A percentile compares a stretch with the other conserved stretches of the same genome.
Conservation (phyloP, 2,113 vertebrate genomes). For the Urocitellus parryii region DNA sequence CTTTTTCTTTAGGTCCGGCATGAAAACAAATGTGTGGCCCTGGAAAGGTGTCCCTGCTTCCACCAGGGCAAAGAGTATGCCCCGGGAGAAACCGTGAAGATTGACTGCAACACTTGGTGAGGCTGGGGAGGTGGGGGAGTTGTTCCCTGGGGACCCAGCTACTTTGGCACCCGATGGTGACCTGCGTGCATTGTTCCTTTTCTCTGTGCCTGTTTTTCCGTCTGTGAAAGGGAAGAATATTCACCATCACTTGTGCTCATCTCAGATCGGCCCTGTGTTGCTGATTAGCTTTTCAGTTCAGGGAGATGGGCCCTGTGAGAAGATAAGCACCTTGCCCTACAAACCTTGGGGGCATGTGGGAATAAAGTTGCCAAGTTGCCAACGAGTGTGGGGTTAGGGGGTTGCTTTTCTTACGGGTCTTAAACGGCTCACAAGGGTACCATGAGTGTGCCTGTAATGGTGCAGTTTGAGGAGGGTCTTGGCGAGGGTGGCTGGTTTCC, state of each 20-base stretch:
- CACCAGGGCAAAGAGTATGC: constrained; percentile 93
- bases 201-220: neutral
- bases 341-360: no score
- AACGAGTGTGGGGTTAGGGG: neutral
- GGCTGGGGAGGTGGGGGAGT: neutral
- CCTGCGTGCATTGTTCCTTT: neutral
- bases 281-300: neutral
- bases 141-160: neutral
- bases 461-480: neutral
- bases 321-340: accelerated
- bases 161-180: accelerated
- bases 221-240: neutral
- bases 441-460: neutral
- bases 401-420: neutral
- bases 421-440: no score
- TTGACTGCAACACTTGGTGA: constrained; percentile 97
- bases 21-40: constrained; percentile 90
- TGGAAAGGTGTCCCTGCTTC: constrained; percentile 95
- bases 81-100: constrained; percentile 89
- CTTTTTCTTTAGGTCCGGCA: constrained; percentile 91
- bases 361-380: neutral
- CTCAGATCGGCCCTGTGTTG: accelerated
- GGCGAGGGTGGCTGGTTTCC: neutral
- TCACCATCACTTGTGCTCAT: neutral
- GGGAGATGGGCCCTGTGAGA: neutral